Percentiles rank a stretch among this genome's conserved stretches.
Conservation (phyloP, 30 jellyfish, hydroid and myxozoan species). For the Mastigias papua region DNA sequence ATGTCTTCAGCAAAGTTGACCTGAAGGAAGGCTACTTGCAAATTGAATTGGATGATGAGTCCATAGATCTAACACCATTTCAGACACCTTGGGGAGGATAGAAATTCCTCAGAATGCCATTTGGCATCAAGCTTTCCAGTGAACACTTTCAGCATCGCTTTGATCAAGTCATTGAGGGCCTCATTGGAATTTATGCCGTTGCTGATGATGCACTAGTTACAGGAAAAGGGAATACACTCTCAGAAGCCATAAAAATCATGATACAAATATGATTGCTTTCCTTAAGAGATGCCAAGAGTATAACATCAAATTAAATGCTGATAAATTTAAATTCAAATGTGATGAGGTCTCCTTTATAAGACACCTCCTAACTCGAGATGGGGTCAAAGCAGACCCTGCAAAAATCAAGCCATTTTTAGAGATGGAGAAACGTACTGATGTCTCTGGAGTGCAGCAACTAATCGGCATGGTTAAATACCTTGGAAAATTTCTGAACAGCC, state of each 20-base stretch:
- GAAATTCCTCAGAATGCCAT: slow-evolving; percentile 20
- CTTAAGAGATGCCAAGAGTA: slow-evolving; percentile 18
- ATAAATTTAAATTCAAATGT: slow-evolving; percentile 24
- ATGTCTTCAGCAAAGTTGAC: slow-evolving; percentile 45
- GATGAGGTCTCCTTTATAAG: slow-evolving; percentile 18
- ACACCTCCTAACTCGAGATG: slow-evolving; percentile 30
- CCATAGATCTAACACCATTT: not conserved
- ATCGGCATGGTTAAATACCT: slow-evolving; percentile 50
- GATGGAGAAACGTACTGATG: slow-evolving; percentile 8
- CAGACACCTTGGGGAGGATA: slow-evolving; percentile 38
- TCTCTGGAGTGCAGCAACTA: slow-evolving; percentile 16
- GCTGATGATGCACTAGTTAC: slow-evolving; percentile 38
- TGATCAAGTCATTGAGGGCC: slow-evolving; percentile 36
- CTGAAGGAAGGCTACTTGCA: slow-evolving; percentile 26
- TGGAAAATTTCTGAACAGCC: slow-evolving; percentile 45
- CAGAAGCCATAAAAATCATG: slow-evolving; percentile 22
- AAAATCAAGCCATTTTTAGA: not conserved
- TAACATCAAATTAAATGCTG: slow-evolving; percentile 14
- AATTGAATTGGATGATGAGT: slow-evolving; percentile 9
- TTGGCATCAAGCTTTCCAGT: slow-evolving; percentile 38
- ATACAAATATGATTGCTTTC: slow-evolving; percentile 24
- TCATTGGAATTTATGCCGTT: slow-evolving; percentile 13
- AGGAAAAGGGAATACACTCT: not conserved
- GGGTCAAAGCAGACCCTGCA: slow-evolving; percentile 26
- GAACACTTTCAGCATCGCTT: slow-evolving; percentile 45